Base-by-base conservation (phyloP, 2,113 vertebrate genomes). In the Sturnus vulgaris region DNA sequence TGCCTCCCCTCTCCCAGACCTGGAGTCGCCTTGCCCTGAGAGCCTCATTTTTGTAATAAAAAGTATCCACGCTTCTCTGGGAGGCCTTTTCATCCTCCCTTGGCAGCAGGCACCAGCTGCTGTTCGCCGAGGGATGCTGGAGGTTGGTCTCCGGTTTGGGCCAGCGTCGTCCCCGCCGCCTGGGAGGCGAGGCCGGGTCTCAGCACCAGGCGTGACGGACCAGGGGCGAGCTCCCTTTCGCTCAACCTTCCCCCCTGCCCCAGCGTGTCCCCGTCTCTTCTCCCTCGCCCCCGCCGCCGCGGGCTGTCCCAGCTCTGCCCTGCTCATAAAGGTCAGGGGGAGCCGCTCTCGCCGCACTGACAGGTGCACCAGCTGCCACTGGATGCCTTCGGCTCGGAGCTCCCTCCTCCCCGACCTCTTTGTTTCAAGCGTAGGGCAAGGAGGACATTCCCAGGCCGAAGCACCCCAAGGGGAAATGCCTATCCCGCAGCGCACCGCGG, bases 61-160 rank as follows among this genome's bases (percentile, higher is more conserved):
- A 91, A 56, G 18, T 40, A 64, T 28, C 33, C 56, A 14, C 28
- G 15, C 46, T 80, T 66, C 76, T 66, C 68, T 24, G 55, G n/a
- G 52, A 78, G 66, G 9, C 23, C 24, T 73, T 69, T 52, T 23
- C 59, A 18, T 8, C 30, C 56, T 77, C 53, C 14, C 52, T 52
- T 23, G 25, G 71, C 91, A 86, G 80, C 86, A 77, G 91, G 83
- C 86, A 46, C 64, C 92, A 92, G 83, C 86, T 92, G 94, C 55
- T 81, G 37, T 1, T 44, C 12, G 19, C 53, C 37, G 18, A 71
- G 61, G 39, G 92, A 71, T 85, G 78, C 77, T 75, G 56, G 87
- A 81, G 44, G 23, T 71, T 69, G 12, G 3, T 37, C 21, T 8
- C 24, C 21, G 46, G 15, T 22, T 35, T 39, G 40, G 28, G 24